A percentile compares a stretch with the other conserved stretches of the same genome.
These are phyloP conservation scores for Drosophila trichaetosa DNA, from an alignment of 2,888 invertebrate genomes.

Conservation along the genomic window DNA sequence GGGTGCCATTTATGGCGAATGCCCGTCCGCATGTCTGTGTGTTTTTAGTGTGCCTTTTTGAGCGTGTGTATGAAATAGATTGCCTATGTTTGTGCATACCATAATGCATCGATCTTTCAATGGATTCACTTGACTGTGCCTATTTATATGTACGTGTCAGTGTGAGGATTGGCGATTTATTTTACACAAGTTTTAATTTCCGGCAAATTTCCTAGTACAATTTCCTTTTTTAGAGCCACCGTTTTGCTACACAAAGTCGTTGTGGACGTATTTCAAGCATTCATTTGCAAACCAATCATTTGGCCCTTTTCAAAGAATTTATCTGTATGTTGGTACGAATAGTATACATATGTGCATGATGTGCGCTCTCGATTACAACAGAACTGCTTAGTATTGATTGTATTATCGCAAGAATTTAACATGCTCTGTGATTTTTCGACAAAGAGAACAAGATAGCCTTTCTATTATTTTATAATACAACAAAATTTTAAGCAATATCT, in stretches of 20 bases:
- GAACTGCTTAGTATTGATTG: not conserved
- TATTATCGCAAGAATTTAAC: not conserved
- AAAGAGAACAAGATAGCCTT: not conserved
- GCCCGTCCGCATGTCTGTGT: conserved; percentile 3
- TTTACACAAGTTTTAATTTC: conserved; percentile 83
- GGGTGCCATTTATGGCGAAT: conserved; percentile 16
- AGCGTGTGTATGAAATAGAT: conserved; percentile 3
- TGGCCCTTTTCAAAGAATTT: not conserved
- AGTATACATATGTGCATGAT: not conserved
- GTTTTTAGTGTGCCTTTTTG: conserved; percentile 7
- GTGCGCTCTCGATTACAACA: not conserved
- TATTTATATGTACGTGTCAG: conserved; percentile 38
- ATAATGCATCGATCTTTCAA: conserved; percentile 61
- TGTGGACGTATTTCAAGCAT: conserved; percentile 12
- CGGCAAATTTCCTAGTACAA: conserved; percentile 83
- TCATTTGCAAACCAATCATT: not conserved
- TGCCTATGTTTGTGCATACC: conserved; percentile 18
- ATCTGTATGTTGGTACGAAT: not conserved
- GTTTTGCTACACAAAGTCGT: conserved; percentile 29
- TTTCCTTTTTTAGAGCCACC: conserved; percentile 74
- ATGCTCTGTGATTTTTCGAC: not conserved
- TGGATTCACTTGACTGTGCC: conserved; percentile 28
- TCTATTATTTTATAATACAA: not conserved
- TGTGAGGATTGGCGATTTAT: conserved; percentile 80
- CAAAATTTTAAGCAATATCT: not conserved